A percentile compares a stretch with the other conserved stretches of the same genome.
Conservation (phyloP, 2,797 vertebrate genomes). For the Mionectes olivaceus region DNA sequence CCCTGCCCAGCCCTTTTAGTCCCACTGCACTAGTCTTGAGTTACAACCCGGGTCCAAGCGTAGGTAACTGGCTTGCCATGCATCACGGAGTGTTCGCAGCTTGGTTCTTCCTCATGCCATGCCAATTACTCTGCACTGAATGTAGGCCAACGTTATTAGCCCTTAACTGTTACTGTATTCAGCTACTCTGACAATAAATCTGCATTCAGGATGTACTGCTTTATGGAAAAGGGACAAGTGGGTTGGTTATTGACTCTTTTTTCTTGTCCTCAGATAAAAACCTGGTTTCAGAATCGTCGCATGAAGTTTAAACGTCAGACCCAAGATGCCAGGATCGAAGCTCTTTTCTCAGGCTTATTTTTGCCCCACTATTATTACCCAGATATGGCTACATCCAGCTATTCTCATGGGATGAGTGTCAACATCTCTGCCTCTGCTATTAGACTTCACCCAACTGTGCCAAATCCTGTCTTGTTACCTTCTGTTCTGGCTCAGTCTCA, state of each 20-base stretch:
- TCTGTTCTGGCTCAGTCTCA: neutral
- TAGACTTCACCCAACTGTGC: neutral
- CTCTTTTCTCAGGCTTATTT: slow-evolving; percentile 56
- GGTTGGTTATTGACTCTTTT: neutral
- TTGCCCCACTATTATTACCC: neutral
- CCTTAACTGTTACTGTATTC: neutral
- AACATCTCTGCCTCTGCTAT: neutral
- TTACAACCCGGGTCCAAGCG: neutral
- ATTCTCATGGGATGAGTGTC: neutral
- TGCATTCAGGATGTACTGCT: neutral
- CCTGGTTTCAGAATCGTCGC: slow-evolving; percentile 88
- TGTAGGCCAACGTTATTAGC: neutral
- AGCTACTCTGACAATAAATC: neutral
- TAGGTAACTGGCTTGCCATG: neutral
- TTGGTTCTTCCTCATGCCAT: neutral
- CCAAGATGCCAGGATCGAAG: slow-evolving; percentile 76
- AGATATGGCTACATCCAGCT: neutral
- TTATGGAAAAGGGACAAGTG: neutral
- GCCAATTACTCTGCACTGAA: neutral
- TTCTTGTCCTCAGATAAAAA: slow-evolving; percentile 79
- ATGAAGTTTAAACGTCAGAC: slow-evolving; percentile 87
- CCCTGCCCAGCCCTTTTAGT: neutral
- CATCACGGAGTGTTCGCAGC: rapidly evolving
- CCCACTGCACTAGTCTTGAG: too few relatives aligned
- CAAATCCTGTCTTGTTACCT: neutral